These are phyloP conservation scores for Gobionotothen gibberifrons DNA, from an alignment of 2,797 vertebrate species.

Conservation along the genomic window DNA sequence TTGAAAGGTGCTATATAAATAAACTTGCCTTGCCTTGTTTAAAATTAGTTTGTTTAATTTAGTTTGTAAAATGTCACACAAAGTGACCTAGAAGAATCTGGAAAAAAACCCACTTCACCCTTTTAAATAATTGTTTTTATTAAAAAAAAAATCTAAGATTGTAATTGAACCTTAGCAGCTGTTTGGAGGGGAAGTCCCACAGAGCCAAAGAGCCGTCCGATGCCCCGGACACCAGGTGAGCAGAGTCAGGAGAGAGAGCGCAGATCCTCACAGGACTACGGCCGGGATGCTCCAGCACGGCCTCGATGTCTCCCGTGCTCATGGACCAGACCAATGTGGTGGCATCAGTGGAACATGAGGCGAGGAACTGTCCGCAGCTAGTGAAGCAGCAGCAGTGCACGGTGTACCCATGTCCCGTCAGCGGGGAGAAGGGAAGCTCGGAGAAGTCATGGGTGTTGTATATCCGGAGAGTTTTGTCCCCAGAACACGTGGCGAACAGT, in stretches of 20 bases:
- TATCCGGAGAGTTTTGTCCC: conserved; percentile 92
- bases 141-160: fast-evolving
- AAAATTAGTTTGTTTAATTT: neutral
- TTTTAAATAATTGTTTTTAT: neutral
- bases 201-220: conserved; percentile 91
- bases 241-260: conserved; percentile 85
- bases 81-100: neutral
- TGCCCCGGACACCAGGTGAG: conserved; percentile 85
- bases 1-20: too few relatives aligned
- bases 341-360: conserved; percentile 95
- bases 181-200: conserved; percentile 87
- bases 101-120: neutral
- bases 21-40: too few relatives aligned
- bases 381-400: conserved; percentile 97
- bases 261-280: conserved; percentile 91
- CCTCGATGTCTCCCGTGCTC: conserved; percentile 82
- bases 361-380: conserved; percentile 87
- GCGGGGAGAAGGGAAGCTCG: conserved; percentile 90
- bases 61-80: neutral
- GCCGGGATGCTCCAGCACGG: conserved; percentile 88
- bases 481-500: conserved; percentile 92
- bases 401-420: conserved; percentile 89
- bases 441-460: conserved; percentile 85
- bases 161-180: conserved; percentile 80
- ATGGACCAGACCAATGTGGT: conserved; percentile 88